Conservation (phyloP, 2,797 vertebrate genomes). For the Percopsis omiscomaycus region DNA sequence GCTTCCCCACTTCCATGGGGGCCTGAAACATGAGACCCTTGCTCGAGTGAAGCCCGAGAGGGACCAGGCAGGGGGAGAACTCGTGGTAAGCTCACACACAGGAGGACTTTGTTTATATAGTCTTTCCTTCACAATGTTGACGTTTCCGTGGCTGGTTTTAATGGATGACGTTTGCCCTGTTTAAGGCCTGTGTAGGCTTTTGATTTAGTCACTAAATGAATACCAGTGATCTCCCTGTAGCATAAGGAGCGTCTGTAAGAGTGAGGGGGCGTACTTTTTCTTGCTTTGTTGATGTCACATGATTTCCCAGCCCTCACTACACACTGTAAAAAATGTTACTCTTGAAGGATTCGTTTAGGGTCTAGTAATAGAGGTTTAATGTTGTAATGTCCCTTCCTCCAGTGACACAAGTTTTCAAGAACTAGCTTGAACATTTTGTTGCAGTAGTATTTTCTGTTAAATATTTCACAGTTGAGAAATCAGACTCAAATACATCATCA, state of each 20-base stretch:
- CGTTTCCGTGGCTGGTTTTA: constrained; percentile 47
- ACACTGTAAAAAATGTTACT: constrained; percentile 55
- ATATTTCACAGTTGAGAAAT: too few species aligned
- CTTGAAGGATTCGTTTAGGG: background rate
- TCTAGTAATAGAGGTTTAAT: background rate
- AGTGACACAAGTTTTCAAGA: too few species aligned
- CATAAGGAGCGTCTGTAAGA: constrained; percentile 52
- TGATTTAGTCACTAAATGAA: constrained; percentile 63
- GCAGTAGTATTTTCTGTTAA: too few species aligned
- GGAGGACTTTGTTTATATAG: constrained; percentile 11
- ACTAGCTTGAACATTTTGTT: too few species aligned
- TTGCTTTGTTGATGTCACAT: constrained; percentile 73
- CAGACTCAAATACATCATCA: too few species aligned
- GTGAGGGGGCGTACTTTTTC: constrained; percentile 46
- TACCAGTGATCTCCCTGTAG: constrained; percentile 56
- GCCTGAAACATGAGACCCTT: constrained; percentile 70
- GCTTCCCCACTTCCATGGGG: constrained; percentile 57
- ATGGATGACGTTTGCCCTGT: constrained; percentile 60
- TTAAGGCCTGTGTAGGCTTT: constrained; percentile 64
- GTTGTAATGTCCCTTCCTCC: too few species aligned
- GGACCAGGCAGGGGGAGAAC: constrained; percentile 64
- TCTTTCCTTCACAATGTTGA: constrained; percentile 46
- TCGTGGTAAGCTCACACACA: constrained; percentile 65
- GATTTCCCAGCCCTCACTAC: constrained; percentile 64
- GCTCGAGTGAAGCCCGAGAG: constrained; percentile 59